phyloP scores from a whole-genome alignment of 2,888 invertebrate genomes.

The Oxystoma pomonae region DNA sequence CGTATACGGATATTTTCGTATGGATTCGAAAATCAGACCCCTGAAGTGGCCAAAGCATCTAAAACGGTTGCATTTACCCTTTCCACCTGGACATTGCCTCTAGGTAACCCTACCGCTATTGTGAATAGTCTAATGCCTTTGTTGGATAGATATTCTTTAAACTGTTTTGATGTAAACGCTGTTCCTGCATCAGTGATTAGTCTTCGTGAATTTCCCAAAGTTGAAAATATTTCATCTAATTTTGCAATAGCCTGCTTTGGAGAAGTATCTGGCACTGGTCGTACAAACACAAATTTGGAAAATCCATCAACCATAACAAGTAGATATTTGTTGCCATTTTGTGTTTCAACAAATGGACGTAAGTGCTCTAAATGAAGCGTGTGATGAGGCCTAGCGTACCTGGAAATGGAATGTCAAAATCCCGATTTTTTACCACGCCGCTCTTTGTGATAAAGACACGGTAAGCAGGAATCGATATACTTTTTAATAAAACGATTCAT shows the following conservation, averaged over 20 bases:
- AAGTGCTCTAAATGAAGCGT: slow-evolving; percentile 40
- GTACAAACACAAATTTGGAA: slow-evolving; percentile 39
- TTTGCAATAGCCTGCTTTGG: slow-evolving; percentile 32
- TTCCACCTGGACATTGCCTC: slow-evolving; percentile 40
- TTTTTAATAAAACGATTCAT: slow-evolving; percentile 13
- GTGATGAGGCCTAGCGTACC: slow-evolving; percentile 16
- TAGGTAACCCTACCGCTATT: slow-evolving; percentile 24
- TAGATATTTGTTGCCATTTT: slow-evolving; percentile 35
- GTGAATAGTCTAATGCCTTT: slow-evolving; percentile 31
- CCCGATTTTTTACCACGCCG: slow-evolving; percentile 21
- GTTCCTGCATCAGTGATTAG: slow-evolving; percentile 42
- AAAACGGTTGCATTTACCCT: slow-evolving; percentile 26
- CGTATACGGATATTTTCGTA: too few species aligned
- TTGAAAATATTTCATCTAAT: slow-evolving; percentile 31
- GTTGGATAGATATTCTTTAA: slow-evolving; percentile 35
- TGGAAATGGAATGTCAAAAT: slow-evolving; percentile 20
- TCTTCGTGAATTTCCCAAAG: slow-evolving; percentile 34
- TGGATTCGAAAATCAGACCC: too few species aligned
- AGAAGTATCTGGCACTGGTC: slow-evolving; percentile 35
- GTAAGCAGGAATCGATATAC: slow-evolving; percentile 15
- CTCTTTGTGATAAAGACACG: slow-evolving; percentile 21
- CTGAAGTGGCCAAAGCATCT: slow-evolving; percentile 24
- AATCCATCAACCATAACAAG: slow-evolving; percentile 41
- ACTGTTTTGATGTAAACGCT: slow-evolving; percentile 38
- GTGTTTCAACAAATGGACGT: slow-evolving; percentile 40